Evolutionary conservation across 1,140 invertebrate species (phyloP).

Genomic region (Heliconius melpomene): DNA sequence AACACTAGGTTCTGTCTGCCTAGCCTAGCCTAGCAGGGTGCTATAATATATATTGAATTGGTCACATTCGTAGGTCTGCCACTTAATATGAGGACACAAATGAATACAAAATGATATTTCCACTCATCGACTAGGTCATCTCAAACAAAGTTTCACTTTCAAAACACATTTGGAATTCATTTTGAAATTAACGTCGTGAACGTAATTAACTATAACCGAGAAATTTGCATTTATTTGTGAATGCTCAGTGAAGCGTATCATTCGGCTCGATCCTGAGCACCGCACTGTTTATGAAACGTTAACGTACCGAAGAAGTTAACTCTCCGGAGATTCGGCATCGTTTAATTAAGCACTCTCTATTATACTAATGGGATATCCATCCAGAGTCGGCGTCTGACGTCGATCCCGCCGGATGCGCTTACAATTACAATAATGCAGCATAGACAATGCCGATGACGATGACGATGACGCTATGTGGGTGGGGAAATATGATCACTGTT

Average conservation of each 20-base stretch:
- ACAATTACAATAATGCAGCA: slow-evolving; percentile 56
- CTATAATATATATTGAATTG: no score
- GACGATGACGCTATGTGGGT: slow-evolving; percentile 2
- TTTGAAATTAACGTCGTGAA: slow-evolving; percentile 27
- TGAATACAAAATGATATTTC: slow-evolving; percentile 17
- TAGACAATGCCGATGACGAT: slow-evolving; percentile 38
- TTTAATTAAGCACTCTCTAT: slow-evolving; percentile 48
- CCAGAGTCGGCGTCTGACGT: slow-evolving; percentile 36
- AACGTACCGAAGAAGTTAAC: slow-evolving; percentile 38
- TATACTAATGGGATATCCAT: slow-evolving; percentile 47
- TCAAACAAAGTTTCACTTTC: slow-evolving; percentile 29
- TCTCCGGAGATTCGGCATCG: slow-evolving; percentile 30
- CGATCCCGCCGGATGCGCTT: slow-evolving; percentile 43
- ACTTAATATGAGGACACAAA: background rate
- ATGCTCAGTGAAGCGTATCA: slow-evolving; percentile 25
- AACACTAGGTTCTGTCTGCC: no score
- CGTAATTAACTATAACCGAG: slow-evolving; percentile 32
- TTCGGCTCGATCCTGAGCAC: slow-evolving; percentile 17
- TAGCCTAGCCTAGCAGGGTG: no score
- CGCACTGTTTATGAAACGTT: slow-evolving; percentile 33
- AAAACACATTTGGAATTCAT: slow-evolving; percentile 40
- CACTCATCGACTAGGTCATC: slow-evolving; percentile 28
- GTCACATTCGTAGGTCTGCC: background rate
- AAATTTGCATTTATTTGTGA: slow-evolving; percentile 39
- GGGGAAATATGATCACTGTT: slow-evolving; percentile 22